Conservation (phyloP, 2,888 invertebrate species). For the Nymphalis c-album region DNA sequence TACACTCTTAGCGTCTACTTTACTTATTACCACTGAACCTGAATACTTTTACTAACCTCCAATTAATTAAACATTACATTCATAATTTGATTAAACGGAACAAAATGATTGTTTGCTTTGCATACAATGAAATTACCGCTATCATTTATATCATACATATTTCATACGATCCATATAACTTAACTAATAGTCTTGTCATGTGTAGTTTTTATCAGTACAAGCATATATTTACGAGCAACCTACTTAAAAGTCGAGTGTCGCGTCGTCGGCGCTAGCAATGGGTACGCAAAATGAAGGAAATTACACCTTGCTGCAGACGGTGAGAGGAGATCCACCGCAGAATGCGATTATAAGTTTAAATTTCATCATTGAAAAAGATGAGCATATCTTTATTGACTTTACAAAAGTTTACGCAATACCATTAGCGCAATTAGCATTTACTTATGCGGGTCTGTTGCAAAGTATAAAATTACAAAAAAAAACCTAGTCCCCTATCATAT, state of each 20-base stretch:
- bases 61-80: neutral
- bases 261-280: constrained; percentile 14
- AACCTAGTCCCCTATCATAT: neutral
- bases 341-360: constrained; percentile 66
- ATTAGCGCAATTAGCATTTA: constrained; percentile 41
- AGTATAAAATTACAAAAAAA: neutral
- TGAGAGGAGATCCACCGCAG: constrained; percentile 61
- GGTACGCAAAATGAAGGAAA: constrained; percentile 27
- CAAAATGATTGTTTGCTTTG: neutral
- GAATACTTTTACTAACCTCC: constrained; percentile 34
- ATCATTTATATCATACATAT: neutral
- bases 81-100: neutral
- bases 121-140: neutral
- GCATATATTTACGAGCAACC: constrained; percentile 47
- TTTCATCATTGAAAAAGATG: constrained; percentile 60
- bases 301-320: constrained; percentile 21
- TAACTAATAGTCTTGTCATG: constrained; percentile 3
- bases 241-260: constrained; percentile 46
- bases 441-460: constrained; percentile 1
- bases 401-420: constrained; percentile 42
- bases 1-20: constrained; percentile 65
- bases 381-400: constrained; percentile 43
- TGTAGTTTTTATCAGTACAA: constrained; percentile 29
- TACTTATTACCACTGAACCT: constrained; percentile 57
- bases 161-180: neutral